Base-by-base conservation (phyloP, 1,140 invertebrate species). In the Meloidogyne exigua region DNA sequence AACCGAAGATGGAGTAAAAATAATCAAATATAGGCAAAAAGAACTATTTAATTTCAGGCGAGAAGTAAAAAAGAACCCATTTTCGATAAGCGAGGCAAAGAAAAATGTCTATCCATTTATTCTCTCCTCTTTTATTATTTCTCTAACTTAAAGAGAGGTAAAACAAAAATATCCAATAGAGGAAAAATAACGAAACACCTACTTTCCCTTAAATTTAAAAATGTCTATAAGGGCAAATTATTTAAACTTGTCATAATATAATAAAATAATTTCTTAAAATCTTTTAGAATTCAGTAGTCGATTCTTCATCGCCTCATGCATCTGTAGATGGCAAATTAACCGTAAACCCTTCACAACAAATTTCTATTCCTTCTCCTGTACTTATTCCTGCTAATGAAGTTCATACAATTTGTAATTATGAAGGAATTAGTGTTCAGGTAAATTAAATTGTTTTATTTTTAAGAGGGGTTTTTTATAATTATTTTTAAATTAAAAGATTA, bases 371-470 rank as follows among this genome's bases (percentile, higher is more conserved):
- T 13, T 72, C 82, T 36, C 83, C 84, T 57, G 78, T 87, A 26
- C 68, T 80, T 32, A 84, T 87, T 71, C 70, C 77, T 5, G 70
- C 77, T 13, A 70, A 77, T 13, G 83, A 81, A 23, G 85, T 87
- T 25, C 81, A 83, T 42, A 87, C 85, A 7, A 84, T 88, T 71
- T 87, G 85, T 75, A 87, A 88, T 72, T 88, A 87, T 76, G 85
- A 87, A 69, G 85, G 85, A 72, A 87, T 87, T 69, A 87, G 87
- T 75, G 82, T 86, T 63, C 78, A 80, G 57, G 77, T 81, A 65
- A 25, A 15, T 72, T 32, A 26, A 26, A 44, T 28, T 21, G n/a
- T 74, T 18, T 66, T 66, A 11, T 28, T 75, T 36, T 11, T 13
- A 75, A 75, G 18, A 15, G 1, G 70, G 15, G 18, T 76, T 42